A percentile compares a stretch with the other conserved stretches of the same genome.
phyloP scores from a whole-genome alignment of 1,140 invertebrate genomes.

The Heterodera carotae region DNA sequence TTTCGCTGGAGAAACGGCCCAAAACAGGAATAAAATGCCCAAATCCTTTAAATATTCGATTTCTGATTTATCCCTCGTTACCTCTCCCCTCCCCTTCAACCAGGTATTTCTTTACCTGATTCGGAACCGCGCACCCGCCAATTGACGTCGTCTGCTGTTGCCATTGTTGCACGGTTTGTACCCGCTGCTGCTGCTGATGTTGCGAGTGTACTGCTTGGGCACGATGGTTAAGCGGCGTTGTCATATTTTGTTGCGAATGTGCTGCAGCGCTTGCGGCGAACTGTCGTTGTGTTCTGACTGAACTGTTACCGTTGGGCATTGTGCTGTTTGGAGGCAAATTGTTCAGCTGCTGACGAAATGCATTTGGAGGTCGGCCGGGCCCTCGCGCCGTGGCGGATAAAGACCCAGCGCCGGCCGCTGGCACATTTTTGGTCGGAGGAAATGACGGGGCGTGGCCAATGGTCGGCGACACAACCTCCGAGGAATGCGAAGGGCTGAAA shows the following conservation, averaged over 20 bases:
- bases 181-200: neutral
- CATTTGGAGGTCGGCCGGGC: slow-evolving; percentile 28
- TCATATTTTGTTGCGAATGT: neutral
- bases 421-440: neutral
- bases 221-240: neutral
- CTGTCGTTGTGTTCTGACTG: neutral
- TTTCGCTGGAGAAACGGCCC: too few relatives aligned
- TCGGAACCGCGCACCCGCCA: neutral
- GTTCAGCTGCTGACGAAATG: slow-evolving; percentile 7
- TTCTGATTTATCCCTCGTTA: too few relatives aligned
- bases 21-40: too few relatives aligned
- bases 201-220: neutral
- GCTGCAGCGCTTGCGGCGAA: neutral
- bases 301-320: neutral
- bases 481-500: neutral
- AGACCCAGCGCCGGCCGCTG: neutral
- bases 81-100: too few relatives aligned
- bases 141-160: neutral
- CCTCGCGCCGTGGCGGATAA: slow-evolving; percentile 6
- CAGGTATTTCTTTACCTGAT: neutral
- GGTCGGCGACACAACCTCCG: neutral
- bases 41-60: too few relatives aligned
- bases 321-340: neutral
- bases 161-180: neutral
- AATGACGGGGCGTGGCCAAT: neutral